Conservation (phyloP, 2,797 vertebrate species). For the Odontamblyopus rebecca region DNA sequence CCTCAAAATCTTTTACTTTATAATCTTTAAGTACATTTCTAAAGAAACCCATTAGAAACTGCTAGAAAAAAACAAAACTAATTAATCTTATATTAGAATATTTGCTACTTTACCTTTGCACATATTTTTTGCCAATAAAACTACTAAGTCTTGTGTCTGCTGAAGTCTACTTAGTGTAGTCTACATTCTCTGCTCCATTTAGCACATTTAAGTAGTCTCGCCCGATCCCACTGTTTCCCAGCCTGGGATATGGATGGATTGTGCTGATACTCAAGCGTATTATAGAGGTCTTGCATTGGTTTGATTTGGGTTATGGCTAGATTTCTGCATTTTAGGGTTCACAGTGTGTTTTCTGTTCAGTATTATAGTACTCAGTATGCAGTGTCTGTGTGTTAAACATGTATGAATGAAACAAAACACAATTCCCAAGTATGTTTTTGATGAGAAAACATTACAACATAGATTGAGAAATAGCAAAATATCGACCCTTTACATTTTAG, state of each 20-base stretch:
- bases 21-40: too few species aligned
- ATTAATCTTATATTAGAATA: not conserved
- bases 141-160: conserved; percentile 11
- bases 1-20: too few species aligned
- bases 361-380: too few species aligned
- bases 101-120: conserved; percentile 8
- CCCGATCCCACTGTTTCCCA: conserved; percentile 10
- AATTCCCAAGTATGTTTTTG: too few species aligned
- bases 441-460: too few species aligned
- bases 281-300: not conserved
- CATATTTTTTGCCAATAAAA: not conserved
- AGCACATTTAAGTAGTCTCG: conserved; percentile 25
- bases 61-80: conserved; percentile 30
- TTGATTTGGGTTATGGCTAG: not conserved
- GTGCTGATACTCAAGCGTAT: not conserved
- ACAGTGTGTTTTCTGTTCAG: not conserved
- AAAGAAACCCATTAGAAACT: too few species aligned
- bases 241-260: not conserved
- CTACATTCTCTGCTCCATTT: conserved; percentile 49
- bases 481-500: not conserved
- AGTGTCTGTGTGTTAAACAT: too few species aligned
- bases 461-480: too few species aligned
- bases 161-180: conserved; percentile 23
- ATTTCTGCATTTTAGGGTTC: not conserved
- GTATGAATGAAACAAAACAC: too few species aligned